Evolutionary conservation across 2,888 invertebrate species (phyloP), one percentile per base, ranked within the genome.

Genomic region (Nebria brevicollis): DNA sequence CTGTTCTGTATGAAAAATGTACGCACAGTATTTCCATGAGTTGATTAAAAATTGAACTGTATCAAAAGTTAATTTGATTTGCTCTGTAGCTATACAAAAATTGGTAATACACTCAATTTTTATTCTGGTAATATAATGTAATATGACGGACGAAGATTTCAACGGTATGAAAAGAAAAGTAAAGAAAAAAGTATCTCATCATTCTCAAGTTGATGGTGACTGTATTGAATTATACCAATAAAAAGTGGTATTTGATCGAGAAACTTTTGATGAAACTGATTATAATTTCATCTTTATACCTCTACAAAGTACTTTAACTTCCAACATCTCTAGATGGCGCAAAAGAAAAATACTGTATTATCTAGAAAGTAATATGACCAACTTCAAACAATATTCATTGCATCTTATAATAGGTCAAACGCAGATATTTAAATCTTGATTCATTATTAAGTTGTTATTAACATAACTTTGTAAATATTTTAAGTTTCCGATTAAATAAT

Each of bases 151-250:
- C 34, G 54, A 54, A 54, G 54, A 54, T 54, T 8, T 54, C 54
- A 7, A 54, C 54, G 13, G 54, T 54, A 54, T 54, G 54, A 54
- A 54, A 54, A 8, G 54, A 54, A 54, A 13, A 54, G 54, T 11
- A 54, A 54, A 54, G 13, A 54, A 11, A 7, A 54, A 54, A 54
- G 11, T 54, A 13, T 54, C 54, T 54, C 54, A 13, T 54, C 54
- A 54, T 54, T 8, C 8, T 54, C 54, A 54, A 54, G 54, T 54
- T 54, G 54, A 54, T 13, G 54, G 54, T 54, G 54, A 54, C 54
- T 54, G 54, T 54, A 54, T 54, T 54, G 54, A 54, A 54, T 54
- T 54, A 54, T 54, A 54, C 54, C 54, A 54, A 54, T 54, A 54
- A 54, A 54, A 54, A 54, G 54, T 8, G 54, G 54, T 54, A 11